Base-by-base conservation (phyloP, 2,113 vertebrate species). In the Alces alces region DNA sequence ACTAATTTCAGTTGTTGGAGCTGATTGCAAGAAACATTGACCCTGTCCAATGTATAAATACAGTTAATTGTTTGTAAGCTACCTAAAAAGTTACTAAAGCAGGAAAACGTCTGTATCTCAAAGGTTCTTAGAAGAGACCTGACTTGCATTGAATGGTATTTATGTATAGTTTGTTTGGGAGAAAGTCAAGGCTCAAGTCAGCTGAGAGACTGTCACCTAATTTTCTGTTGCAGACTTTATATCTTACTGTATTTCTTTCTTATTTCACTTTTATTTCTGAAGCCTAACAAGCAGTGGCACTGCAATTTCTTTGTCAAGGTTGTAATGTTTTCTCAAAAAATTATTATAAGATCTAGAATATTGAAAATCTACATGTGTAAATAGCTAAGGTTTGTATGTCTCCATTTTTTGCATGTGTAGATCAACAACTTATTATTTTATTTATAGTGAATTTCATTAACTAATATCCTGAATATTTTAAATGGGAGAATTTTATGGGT, bases 401-500 rank as follows among this genome's bases (percentile, higher is more conserved):
- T 96, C 3, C 21, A 86, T 91, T 78, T 91, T 19, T 54, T 94
- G 14, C 17, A n/a, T 85, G 21, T 91, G 57, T 70, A 91, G n/a
- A 82, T 45, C 15, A 52, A 57, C 25, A 93, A 36, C 27, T 23
- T 55, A 70, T 83, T 21, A 95, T 86, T 97, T 98, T 47, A 73
- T 55, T 93, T 95, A 61, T 61, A 96, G 50, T 54, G 3, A 73
- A 55, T 96, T 95, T 97, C 97, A 45, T 96, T 96, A 98, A 93
- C 87, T 96, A 94, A 90, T 86, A 89, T 11, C 0, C 11, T 33
- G 79, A 21, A 47, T 86, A 33, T 97, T 98, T 98, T 92, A 84
- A 16, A 96, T 96, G 47, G 73, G 83, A 86, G 86, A 96, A 92
- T 97, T 70, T 86, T 98, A 97, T 96, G 97, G 33, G 98, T 98